Conservation (phyloP, 64 coral and sea anemone species). For the Montipora foliosa region DNA sequence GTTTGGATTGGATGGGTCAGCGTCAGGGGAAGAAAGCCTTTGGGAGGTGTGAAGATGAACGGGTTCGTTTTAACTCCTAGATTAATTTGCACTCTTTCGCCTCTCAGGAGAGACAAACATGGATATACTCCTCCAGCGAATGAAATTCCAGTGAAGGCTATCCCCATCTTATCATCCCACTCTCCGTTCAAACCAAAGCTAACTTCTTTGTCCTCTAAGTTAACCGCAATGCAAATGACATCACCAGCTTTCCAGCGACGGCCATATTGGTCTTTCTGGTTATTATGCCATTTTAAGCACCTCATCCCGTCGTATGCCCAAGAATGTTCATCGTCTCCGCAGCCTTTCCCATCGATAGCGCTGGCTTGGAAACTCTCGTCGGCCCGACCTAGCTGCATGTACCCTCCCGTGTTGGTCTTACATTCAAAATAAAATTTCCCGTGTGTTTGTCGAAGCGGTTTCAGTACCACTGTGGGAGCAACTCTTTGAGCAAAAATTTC, state of each 20-base stretch:
- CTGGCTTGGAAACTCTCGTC: slow-evolving; percentile 70
- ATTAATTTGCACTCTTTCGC: slow-evolving; percentile 64
- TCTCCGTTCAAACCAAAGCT: slow-evolving; percentile 78
- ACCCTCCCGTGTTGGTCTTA: slow-evolving; percentile 69
- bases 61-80: slow-evolving; percentile 69
- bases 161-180: slow-evolving; percentile 53
- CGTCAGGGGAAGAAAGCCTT: slow-evolving; percentile 38
- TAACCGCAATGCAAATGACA: slow-evolving; percentile 65
- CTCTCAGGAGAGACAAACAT: slow-evolving; percentile 75
- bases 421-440: slow-evolving; percentile 86
- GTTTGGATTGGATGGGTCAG: slow-evolving; percentile 12
- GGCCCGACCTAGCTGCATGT: slow-evolving; percentile 83
- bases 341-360: slow-evolving; percentile 71
- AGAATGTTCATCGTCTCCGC: slow-evolving; percentile 77
- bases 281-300: slow-evolving; percentile 73
- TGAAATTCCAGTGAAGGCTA: slow-evolving; percentile 59
- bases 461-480: slow-evolving; percentile 75
- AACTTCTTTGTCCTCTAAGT: slow-evolving; percentile 53
- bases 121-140: slow-evolving; percentile 68
- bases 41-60: slow-evolving; percentile 57
- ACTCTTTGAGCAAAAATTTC: slow-evolving; percentile 80
- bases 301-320: slow-evolving; percentile 85
- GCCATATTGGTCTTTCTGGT: slow-evolving; percentile 67
- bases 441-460: slow-evolving; percentile 64
- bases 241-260: slow-evolving; percentile 67